Percentiles rank a stretch among this genome's conserved stretches.
phyloP scores from a whole-genome alignment of 2,888 invertebrate species.

The Hypena proboscidalis region DNA sequence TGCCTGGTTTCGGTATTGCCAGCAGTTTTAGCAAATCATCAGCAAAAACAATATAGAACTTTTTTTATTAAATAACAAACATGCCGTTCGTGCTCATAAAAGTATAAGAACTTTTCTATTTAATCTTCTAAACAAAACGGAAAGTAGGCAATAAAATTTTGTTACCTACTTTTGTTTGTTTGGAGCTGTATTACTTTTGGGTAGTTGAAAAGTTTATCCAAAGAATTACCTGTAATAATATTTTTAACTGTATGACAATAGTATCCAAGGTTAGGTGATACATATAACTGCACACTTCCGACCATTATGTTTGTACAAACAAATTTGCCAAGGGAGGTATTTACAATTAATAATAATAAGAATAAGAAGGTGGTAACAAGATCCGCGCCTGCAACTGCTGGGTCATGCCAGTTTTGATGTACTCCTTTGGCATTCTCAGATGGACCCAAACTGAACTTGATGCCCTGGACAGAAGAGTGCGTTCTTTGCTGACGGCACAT shows the following conservation, averaged over 20 bases:
- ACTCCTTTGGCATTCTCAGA: too few relatives aligned
- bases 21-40: constrained; percentile 23
- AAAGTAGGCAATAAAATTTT: neutral
- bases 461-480: too few relatives aligned
- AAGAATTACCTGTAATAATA: too few relatives aligned
- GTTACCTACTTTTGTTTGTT: neutral
- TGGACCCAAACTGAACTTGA: too few relatives aligned
- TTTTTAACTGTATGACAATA: constrained; percentile 46
- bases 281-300: constrained; percentile 34
- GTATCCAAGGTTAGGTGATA: constrained; percentile 27
- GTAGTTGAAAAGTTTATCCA: too few relatives aligned
- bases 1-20: constrained; percentile 17
- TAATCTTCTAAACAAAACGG: constrained; percentile 1
- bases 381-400: too few relatives aligned
- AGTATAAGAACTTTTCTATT: constrained; percentile 7
- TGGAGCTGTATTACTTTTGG: neutral
- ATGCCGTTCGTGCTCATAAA: constrained; percentile 10
- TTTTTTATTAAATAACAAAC: constrained; percentile 20
- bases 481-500: too few relatives aligned
- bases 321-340: constrained; percentile 27
- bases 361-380: too few relatives aligned
- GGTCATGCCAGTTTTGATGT: too few relatives aligned
- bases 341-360: constrained; percentile 20
- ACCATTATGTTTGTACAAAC: constrained; percentile 31
- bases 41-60: constrained; percentile 20